phyloP scores from a whole-genome alignment of 1,140 invertebrate species.

The Aricia agestis region DNA sequence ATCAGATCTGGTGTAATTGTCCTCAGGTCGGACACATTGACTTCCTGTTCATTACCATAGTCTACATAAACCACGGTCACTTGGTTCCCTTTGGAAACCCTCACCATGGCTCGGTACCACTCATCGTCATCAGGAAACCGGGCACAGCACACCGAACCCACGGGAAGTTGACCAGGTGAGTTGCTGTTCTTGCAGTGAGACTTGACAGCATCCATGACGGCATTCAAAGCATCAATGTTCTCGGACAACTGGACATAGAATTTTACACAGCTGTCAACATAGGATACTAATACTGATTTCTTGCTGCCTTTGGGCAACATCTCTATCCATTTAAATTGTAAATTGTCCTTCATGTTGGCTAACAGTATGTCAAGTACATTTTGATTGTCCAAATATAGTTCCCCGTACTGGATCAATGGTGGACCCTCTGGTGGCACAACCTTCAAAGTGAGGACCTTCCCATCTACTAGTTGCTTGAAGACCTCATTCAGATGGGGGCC shows the following conservation, averaged over 20 bases:
- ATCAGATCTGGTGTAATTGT: conserved; percentile 81
- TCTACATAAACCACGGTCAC: conserved; percentile 84
- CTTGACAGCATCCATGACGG: conserved; percentile 76
- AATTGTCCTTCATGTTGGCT: conserved; percentile 66
- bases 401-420: conserved; percentile 83
- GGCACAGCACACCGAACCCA: conserved; percentile 84
- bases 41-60: conserved; percentile 86
- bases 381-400: conserved; percentile 77
- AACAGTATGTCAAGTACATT: conserved; percentile 76
- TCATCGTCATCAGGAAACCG: conserved; percentile 81
- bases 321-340: conserved; percentile 67
- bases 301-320: conserved; percentile 72
- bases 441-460: conserved; percentile 78
- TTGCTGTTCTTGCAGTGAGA: conserved; percentile 57
- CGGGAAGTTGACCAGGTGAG: conserved; percentile 66
- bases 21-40: conserved; percentile 77
- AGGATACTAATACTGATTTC: conserved; percentile 80
- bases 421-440: conserved; percentile 81
- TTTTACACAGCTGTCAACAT: conserved; percentile 81
- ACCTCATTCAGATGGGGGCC: conserved; percentile 81
- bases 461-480: conserved; percentile 81
- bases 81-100: conserved; percentile 62
- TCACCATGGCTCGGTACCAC: conserved; percentile 84
- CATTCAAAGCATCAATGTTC: conserved; percentile 76
- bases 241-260: conserved; percentile 84